Evolutionary conservation across 2,113 vertebrate species (phyloP).

Genomic region (Pollimyrus isidori): DNA sequence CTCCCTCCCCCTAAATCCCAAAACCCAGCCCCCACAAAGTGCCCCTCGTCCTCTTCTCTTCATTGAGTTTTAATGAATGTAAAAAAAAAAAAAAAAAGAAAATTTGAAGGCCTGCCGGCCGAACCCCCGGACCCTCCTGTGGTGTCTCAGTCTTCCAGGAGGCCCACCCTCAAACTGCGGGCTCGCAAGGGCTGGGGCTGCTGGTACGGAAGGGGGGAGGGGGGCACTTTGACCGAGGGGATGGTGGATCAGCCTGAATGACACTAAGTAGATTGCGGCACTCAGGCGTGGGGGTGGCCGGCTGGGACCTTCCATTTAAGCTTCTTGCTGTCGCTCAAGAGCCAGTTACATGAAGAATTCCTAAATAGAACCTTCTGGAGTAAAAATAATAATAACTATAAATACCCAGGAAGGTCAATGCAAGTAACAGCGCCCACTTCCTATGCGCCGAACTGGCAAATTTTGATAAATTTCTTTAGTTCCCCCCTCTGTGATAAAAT

Average conservation of each 20-base stretch:
- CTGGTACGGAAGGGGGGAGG: background rate
- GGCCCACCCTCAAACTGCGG: background rate
- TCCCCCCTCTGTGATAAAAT: background rate
- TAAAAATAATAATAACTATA: background rate
- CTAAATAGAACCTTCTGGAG: background rate
- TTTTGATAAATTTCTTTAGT: background rate
- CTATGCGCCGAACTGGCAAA: background rate
- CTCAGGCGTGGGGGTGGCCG: background rate
- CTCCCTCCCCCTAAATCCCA: background rate
- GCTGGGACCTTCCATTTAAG: background rate
- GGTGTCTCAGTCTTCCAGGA: background rate
- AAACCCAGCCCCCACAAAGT: constrained; percentile 1
- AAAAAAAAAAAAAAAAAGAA: background rate
- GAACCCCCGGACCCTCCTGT: background rate
- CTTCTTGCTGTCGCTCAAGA: background rate
- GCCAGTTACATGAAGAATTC: no score
- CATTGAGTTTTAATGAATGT: constrained; percentile 15
- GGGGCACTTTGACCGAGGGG: background rate
- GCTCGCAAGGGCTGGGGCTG: background rate
- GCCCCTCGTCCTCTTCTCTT: background rate
- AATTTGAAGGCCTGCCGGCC: background rate
- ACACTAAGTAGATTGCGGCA: background rate
- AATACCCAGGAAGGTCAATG: background rate
- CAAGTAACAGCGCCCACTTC: background rate
- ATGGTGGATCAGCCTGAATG: background rate